Percentiles rank a stretch among this genome's conserved stretches.
phyloP scores from a whole-genome alignment of 2,113 vertebrate species.

The Odocoileus hemionus region DNA sequence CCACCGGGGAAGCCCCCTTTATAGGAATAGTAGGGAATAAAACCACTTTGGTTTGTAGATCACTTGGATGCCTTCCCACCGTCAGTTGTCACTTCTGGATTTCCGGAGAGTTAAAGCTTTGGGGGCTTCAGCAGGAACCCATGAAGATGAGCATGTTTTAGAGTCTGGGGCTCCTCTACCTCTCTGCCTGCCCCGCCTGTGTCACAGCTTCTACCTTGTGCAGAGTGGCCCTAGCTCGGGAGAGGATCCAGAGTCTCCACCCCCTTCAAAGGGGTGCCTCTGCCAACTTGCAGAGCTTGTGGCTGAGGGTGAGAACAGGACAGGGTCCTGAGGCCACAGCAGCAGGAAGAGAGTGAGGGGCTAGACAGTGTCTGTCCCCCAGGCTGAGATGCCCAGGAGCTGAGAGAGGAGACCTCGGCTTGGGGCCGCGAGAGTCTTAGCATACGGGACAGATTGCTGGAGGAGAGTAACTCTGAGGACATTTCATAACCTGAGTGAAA shows the following conservation, averaged over 20 bases:
- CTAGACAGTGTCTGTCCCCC: neutral
- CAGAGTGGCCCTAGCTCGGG: neutral
- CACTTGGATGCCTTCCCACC: neutral
- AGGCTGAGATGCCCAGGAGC: neutral
- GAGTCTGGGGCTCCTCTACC: neutral
- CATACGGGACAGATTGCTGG: neutral
- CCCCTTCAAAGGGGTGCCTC: neutral
- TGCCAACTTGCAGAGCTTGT: neutral
- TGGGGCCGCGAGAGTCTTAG: neutral
- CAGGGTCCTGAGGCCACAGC: neutral
- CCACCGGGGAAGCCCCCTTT: neutral
- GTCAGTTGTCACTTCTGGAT: neutral
- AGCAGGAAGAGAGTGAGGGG: neutral
- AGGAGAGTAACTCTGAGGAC: neutral
- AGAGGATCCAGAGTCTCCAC: neutral
- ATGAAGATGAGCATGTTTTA: neutral
- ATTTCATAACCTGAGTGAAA: constrained; percentile 20
- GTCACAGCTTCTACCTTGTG: neutral
- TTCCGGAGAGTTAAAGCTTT: neutral
- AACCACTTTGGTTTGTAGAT: neutral
- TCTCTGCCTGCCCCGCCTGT: neutral
- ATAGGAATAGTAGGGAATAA: neutral
- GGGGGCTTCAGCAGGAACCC: neutral
- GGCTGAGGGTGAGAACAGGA: neutral
- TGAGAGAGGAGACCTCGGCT: neutral